A percentile compares a stretch with the other conserved stretches of the same genome.
Conservation (phyloP, 2,113 vertebrate species). For the Dipodomys stephensi region DNA sequence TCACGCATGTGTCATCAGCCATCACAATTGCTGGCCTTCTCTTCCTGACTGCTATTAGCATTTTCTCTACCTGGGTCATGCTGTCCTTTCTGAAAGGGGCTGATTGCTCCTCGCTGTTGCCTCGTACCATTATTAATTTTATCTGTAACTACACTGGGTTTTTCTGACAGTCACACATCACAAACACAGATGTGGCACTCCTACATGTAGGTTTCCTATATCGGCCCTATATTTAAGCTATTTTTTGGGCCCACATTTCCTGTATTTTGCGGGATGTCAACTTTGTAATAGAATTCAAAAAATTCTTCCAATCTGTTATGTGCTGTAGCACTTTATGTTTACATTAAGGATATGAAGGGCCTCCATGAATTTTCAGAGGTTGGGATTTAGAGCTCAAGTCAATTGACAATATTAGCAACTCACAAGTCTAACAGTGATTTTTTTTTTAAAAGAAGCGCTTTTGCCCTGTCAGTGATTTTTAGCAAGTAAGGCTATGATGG, state of each 20-base stretch:
- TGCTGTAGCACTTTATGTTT: neutral
- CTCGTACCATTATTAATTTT: neutral
- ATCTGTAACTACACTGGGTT: neutral
- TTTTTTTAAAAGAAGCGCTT: neutral
- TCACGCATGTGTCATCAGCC: neutral
- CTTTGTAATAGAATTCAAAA: neutral
- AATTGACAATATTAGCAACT: neutral
- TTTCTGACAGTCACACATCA: neutral
- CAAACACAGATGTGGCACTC: no score
- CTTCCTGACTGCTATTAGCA: fast-evolving
- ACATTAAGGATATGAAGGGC: neutral
- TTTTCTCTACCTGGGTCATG: neutral
- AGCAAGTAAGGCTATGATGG: neutral
- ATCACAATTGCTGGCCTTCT: no score
- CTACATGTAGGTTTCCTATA: neutral
- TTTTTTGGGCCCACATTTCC: neutral
- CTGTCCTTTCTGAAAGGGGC: neutral
- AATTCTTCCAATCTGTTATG: neutral
- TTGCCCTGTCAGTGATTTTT: no score
- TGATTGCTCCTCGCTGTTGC: no score
- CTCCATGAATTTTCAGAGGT: neutral
- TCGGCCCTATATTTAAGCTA: neutral
- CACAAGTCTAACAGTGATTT: neutral
- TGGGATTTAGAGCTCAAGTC: neutral
- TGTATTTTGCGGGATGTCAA: neutral